Evolutionary conservation across 2,113 vertebrate species (phyloP), one percentile per base, ranked within the genome.

Genomic region (Callionymus lyra): DNA sequence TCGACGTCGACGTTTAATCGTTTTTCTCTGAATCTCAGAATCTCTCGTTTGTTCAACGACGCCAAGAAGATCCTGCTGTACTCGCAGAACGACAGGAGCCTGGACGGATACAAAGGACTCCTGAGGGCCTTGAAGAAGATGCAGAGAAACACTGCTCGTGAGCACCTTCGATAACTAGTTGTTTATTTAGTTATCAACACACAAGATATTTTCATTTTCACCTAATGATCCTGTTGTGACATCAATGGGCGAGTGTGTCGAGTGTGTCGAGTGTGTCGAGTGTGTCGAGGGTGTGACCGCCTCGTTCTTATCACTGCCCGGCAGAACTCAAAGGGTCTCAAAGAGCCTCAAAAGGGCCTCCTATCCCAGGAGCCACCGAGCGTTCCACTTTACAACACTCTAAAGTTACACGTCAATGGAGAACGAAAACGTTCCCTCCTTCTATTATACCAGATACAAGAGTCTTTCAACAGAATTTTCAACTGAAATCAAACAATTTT

Each of bases 61-160:
- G 92, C 86, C 63, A 90, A 82, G 77, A 91, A 90, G 53, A 89
- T 98, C 48, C 85, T 98, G 15, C 48, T 94, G n/a, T 97, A 91
- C 54, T 86, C 89, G 59, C 91, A 89, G 65, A 89, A 87, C 19
- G 93, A 98, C 68, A 91, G 83, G 1, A 97, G 89, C 74, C 68
- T 81, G 1, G 83, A 84, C 41, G 85, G 83, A 27, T 87, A 84
- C 70, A 83, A 62, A 33, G 80, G 70, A 2, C 74, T 88, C 11
- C 64, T 86, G 21, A 67, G 66, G 41, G 83, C 85, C 4, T 74
- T 96, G 47, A 87, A 67, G 51, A 89, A 90, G 59, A 64, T 90
- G 35, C 89, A 87, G 66, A 87, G 70, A 41, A 85, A 86, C 61
- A 74, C 61, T 32, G 73, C 84, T 68, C 74, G 95, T 97, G 87